Conservation (phyloP, 1,140 invertebrate species). For the Triops longicaudatus region DNA sequence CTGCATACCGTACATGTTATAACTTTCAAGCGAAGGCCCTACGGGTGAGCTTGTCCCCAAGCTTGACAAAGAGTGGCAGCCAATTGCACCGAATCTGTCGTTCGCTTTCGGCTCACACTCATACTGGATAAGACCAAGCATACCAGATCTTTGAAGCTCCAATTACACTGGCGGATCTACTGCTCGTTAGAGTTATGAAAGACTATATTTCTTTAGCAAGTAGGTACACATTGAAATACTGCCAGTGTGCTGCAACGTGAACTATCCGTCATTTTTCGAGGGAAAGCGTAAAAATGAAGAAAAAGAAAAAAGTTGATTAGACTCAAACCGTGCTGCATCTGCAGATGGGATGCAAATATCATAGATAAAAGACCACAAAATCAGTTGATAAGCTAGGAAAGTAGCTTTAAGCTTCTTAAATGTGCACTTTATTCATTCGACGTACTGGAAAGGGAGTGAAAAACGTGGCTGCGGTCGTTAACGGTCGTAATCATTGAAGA, state of each 20-base stretch:
- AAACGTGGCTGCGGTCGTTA: not conserved
- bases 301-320: no score
- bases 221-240: no score
- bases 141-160: no score
- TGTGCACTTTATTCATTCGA: not conserved
- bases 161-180: no score
- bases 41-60: not conserved
- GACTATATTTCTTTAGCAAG: no score
- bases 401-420: not conserved
- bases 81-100: not conserved
- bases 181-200: no score
- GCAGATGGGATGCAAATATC: no score
- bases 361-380: not conserved
- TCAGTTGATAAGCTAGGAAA: not conserved
- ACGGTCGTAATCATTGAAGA: conserved; percentile 6
- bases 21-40: not conserved
- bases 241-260: no score
- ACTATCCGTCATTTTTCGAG: no score
- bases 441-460: not conserved
- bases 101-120: not conserved
- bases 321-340: no score
- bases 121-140: not conserved
- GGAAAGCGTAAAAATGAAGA: no score
- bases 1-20: not conserved
- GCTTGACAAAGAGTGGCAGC: not conserved